Percentiles rank a stretch among this genome's conserved stretches.
These are phyloP conservation scores for Scaptodrosophila lebanonensis DNA, from an alignment of 1,140 invertebrate species.

Conservation along the genomic window DNA sequence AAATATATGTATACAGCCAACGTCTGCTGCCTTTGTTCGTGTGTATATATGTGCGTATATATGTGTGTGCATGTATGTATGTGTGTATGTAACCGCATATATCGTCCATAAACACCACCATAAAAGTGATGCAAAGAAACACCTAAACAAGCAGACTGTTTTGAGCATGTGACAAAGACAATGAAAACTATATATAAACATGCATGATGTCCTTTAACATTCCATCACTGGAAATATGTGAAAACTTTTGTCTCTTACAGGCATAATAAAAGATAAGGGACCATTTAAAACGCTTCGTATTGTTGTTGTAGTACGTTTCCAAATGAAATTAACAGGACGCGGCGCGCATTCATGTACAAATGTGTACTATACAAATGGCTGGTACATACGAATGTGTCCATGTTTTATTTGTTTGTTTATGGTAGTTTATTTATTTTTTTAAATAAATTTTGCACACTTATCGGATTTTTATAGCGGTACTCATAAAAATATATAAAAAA, in stretches of 20 bases:
- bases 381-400: too few species aligned
- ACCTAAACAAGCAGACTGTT: constrained; percentile 31
- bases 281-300: constrained; percentile 33
- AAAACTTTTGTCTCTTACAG: constrained; percentile 50
- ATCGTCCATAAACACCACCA: constrained; percentile 67
- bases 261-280: constrained; percentile 27
- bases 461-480: constrained; percentile 2
- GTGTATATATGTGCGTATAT: too few species aligned
- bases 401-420: constrained; percentile 37
- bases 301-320: constrained; percentile 26
- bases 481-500: neutral
- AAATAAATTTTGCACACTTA: neutral
- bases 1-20: constrained; percentile 61
- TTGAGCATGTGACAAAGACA: constrained; percentile 62
- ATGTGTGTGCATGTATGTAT: too few species aligned
- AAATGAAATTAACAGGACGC: too few species aligned
- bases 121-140: constrained; percentile 64
- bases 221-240: constrained; percentile 40
- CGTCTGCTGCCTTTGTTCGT: constrained; percentile 20
- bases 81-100: constrained; percentile 57
- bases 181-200: constrained; percentile 29
- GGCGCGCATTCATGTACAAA: too few species aligned
- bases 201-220: too few species aligned
- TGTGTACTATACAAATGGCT: too few species aligned
- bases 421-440: constrained; percentile 13